Evolutionary conservation across 2,888 invertebrate genomes (phyloP).

Genomic region (Apodemia zela): DNA sequence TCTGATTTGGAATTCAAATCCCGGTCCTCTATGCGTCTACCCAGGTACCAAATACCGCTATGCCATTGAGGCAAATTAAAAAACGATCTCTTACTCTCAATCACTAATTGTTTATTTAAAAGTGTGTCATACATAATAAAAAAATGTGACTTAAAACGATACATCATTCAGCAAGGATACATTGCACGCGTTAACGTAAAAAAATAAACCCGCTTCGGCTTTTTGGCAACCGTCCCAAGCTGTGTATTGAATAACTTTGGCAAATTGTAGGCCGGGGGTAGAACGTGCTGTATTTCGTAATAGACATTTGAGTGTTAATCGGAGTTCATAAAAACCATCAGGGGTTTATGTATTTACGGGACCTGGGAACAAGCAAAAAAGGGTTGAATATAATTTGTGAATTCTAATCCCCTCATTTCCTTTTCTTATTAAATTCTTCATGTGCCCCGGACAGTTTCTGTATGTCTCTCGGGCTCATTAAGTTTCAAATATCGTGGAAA

Average conservation of each 20-base stretch:
- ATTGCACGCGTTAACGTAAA: constrained; percentile 4
- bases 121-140: neutral
- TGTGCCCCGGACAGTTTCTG: neutral
- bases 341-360: neutral
- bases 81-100: too few relatives aligned
- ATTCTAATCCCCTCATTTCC: constrained; percentile 1
- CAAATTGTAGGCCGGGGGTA: constrained; percentile 10
- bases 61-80: too few relatives aligned
- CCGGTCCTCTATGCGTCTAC: too few relatives aligned
- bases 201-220: neutral
- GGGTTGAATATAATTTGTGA: neutral
- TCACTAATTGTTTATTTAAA: too few relatives aligned
- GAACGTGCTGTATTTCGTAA: constrained; percentile 5
- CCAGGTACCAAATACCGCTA: too few relatives aligned
- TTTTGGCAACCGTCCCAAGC: constrained; percentile 12
- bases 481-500: neutral
- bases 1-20: too few relatives aligned
- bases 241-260: constrained; percentile 14
- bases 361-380: constrained; percentile 7
- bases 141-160: neutral
- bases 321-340: constrained; percentile 5
- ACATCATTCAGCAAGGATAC: constrained; percentile 4
- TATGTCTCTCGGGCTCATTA: neutral
- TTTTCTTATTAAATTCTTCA: constrained; percentile 8
- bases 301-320: constrained; percentile 11